Evolutionary conservation across 1,140 invertebrate species (phyloP), one percentile per base, ranked within the genome.

Genomic region (Berghia stephanieae): DNA sequence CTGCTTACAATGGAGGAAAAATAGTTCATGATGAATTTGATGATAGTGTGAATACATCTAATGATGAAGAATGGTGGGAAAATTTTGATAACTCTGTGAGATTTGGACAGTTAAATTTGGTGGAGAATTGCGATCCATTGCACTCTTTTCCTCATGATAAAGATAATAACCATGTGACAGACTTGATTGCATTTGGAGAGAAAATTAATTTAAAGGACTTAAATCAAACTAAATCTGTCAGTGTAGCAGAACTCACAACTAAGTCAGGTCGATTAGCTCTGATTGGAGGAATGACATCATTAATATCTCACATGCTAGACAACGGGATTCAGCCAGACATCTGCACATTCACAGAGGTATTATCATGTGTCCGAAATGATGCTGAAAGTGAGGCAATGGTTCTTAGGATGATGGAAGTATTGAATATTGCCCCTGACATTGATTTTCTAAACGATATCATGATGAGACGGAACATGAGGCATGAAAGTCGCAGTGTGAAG

Each of bases 391-490:
- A 97, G 88, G 89, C 93, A 55, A 90, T 92, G 80, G 82, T 95
- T 8, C 78, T 95, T 6, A 79, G 85, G 46, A 85, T 91, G 34
- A 92, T 96, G 84, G 91, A 92, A 69, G 84, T 89, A 70, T 87
- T 90, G 44, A 88, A 91, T 18, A 85, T 96, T 0, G 91, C 91
- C 81, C 88, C 93, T 0, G 95, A 97, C 89, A 92, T 94, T 46
- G 92, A 93, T 85, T 96, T 97, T 86, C 96, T 92, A 82, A 98
- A 97, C 88, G 92, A 94, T 86, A 88, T 97, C 21, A 96, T 98
- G 67, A 95, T 94, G 83, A 95, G 93, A 85, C 91, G 94, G 72
- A 93, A 92, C 83, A 88, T 92, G 77, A 89, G 94, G 81, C 88
- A 88, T 69, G 92, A 95, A 83, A 93, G 93, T 86, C 88, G 91